A percentile compares a stretch with the other conserved stretches of the same genome.
Conservation (phyloP, 1,140 invertebrate species). For the Proctacanthus coquilletti region DNA sequence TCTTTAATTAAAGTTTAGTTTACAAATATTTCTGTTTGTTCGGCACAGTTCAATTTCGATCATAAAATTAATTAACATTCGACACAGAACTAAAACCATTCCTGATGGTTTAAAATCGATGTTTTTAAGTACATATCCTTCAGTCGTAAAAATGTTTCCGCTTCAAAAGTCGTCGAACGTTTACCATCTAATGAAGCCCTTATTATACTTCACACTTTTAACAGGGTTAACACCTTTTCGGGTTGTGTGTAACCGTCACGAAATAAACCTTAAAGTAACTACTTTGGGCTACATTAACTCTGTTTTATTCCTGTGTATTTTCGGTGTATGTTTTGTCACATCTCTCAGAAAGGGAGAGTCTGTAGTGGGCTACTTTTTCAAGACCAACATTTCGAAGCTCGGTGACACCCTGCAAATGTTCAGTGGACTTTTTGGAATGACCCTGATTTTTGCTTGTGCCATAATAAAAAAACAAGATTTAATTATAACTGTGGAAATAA, state of each 20-base stretch:
- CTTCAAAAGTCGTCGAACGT: too few relatives aligned
- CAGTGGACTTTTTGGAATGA: conserved; percentile 23
- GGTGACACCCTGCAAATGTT: conserved; percentile 25
- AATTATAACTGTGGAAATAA: conserved; percentile 16
- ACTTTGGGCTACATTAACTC: background rate
- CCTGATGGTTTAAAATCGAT: too few relatives aligned
- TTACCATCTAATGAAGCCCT: conserved; percentile 21
- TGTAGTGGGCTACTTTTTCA: conserved; percentile 24
- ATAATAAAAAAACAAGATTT: conserved; percentile 20
- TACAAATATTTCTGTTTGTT: too few relatives aligned
- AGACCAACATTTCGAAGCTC: conserved; percentile 19
- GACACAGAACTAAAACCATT: too few relatives aligned
- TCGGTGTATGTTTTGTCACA: conserved; percentile 16
- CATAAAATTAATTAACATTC: too few relatives aligned
- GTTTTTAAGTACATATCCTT: too few relatives aligned
- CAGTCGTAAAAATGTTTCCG: too few relatives aligned
- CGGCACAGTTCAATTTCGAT: too few relatives aligned
- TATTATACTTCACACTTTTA: conserved; percentile 19
- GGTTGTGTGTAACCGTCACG: conserved; percentile 9
- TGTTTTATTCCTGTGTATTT: background rate
- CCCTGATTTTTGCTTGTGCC: conserved; percentile 22
- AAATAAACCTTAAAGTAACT: background rate
- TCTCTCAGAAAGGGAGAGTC: conserved; percentile 21
- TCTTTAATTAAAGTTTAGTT: too few relatives aligned
- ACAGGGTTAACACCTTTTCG: conserved; percentile 23